phyloP scores from a whole-genome alignment of 1,140 invertebrate genomes.

The Leptinotarsa lineolata region DNA sequence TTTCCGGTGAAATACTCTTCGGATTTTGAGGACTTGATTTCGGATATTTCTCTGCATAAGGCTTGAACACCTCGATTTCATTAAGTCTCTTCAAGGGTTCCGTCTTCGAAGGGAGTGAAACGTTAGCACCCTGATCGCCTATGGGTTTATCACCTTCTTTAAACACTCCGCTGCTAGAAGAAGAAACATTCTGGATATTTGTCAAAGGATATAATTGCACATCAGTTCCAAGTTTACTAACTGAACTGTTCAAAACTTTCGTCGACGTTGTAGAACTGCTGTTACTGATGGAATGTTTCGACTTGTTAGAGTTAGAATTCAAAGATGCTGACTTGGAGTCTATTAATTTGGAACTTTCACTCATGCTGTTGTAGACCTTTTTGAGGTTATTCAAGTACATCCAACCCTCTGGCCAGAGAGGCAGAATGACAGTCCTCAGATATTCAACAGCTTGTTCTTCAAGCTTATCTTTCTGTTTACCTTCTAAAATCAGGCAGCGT shows the following conservation, averaged over 20 bases:
- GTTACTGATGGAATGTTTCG: slow-evolving; percentile 2
- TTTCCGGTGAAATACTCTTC: background rate
- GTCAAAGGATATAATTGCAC: background rate
- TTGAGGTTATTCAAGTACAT: slow-evolving; percentile 51
- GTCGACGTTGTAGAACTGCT: background rate
- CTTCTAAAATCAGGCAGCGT: slow-evolving; percentile 49
- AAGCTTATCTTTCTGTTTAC: slow-evolving; percentile 48
- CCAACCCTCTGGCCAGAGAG: slow-evolving; percentile 55
- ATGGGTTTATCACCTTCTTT: no score
- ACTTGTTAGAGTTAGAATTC: background rate
- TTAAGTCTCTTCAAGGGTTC: no score
- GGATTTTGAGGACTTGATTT: background rate
- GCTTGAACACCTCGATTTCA: background rate
- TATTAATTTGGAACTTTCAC: background rate
- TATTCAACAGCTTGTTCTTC: slow-evolving; percentile 48
- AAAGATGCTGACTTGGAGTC: background rate
- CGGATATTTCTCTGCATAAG: background rate
- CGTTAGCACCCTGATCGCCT: no score
- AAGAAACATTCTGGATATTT: background rate
- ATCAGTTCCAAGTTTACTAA: no score
- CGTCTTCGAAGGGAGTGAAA: no score
- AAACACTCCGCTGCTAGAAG: no score
- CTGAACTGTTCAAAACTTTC: background rate
- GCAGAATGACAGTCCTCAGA: slow-evolving; percentile 46
- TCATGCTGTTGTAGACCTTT: slow-evolving; percentile 44